Base-by-base conservation (phyloP, 1,140 invertebrate species). In the Archivesica marissinica region DNA sequence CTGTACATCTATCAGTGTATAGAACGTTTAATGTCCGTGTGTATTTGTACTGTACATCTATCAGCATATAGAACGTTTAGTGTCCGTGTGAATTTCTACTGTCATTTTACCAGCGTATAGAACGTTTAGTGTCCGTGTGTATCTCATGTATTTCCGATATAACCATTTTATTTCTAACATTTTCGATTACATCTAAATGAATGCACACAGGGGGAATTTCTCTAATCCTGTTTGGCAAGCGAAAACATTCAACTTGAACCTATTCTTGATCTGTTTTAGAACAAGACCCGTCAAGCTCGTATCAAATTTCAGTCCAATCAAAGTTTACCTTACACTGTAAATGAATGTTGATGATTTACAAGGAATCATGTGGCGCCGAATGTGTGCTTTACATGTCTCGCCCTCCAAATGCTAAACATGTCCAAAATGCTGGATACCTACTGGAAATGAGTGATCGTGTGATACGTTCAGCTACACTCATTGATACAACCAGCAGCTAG, bases 221-320 rank as follows among this genome's bases (percentile, higher is more conserved):
- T 11, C 28, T 83, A 83, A 83, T 83, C 80, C 59, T 83, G 80
- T 83, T 83, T 83, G 68, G 44, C 23, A 54, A 64, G 35, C 20
- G 23, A 75, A 56, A 74, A 83, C 54, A 54, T 52, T 59, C 61
- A 74, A 75, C 75, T 83, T 83, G 80, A 61, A 44, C 70, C 28
- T 68, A 44, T 74, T 39, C 35, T 30, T 74, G 56, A 13, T 44
- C 25, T 41, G 50, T 66, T 79, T 79, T 52, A 17, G 35, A 30
- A 33, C 41, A 59, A 59, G 39, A 59, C 25, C 54, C 74, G 74
- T 28, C 33, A 76, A 39, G 74, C 13, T 59, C n/a, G 28, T 76
- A 76, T 76, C 74, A 76, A 56, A 50, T 81, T 81, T 59, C 61
- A 30, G 61, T 33, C 78, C 61, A 70, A 70, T 70, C 23, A 81